phyloP scores from a whole-genome alignment of 2,888 invertebrate genomes.

The Furcula furcula region DNA sequence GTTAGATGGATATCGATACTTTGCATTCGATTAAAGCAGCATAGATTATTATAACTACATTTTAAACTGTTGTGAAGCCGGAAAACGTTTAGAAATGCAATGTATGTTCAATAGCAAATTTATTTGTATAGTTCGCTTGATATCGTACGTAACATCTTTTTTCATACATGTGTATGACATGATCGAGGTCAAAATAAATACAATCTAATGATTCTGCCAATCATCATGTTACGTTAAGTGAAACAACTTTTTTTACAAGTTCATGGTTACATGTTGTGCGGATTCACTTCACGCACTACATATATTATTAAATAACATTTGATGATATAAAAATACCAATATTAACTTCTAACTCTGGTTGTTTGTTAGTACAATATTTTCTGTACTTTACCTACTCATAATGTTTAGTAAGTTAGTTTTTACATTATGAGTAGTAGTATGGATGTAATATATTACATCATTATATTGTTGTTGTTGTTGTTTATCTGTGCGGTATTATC shows the following conservation, averaged over 20 bases:
- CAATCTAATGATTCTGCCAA: slow-evolving; percentile 30
- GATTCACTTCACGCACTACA: neutral
- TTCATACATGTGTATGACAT: no score
- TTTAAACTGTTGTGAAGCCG: neutral
- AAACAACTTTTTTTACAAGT: slow-evolving; percentile 28
- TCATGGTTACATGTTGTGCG: slow-evolving; percentile 24
- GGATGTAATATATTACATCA: no score
- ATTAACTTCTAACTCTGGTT: no score
- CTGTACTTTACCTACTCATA: no score
- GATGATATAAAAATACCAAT: no score
- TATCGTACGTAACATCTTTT: no score
- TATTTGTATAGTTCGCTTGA: no score
- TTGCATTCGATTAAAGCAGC: neutral
- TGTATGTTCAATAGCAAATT: slow-evolving; percentile 1
- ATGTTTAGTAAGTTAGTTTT: no score
- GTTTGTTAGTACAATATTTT: no score
- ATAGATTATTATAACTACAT: neutral
- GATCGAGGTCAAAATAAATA: slow-evolving; percentile 25
- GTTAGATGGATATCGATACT: neutral
- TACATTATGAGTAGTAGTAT: no score
- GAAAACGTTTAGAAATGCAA: neutral
- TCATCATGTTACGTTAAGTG: slow-evolving; percentile 32
- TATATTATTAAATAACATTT: slow-evolving; percentile 1
- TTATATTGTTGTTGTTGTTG: no score
- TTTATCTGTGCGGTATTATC: no score